Evolutionary conservation across 2,888 invertebrate genomes (phyloP), one percentile per base, ranked within the genome.

Genomic region (Heteropelma amictum): DNA sequence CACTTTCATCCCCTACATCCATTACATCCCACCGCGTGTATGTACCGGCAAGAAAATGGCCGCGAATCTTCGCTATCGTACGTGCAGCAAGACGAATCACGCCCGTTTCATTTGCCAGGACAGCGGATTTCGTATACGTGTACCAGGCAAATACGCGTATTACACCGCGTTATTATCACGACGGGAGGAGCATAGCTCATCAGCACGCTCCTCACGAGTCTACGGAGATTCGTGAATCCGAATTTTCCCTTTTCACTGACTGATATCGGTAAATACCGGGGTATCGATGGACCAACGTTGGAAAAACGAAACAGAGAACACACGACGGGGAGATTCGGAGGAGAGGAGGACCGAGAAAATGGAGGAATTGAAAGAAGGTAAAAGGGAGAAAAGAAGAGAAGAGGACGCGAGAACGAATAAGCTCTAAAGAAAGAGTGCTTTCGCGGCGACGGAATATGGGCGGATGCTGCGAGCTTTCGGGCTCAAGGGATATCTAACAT

Each of bases 201-300:
- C 68, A 61, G 40, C n/a, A n/a, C n/a, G n/a, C 58, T 30, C 38
- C 61, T 56, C 58, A 19, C 61, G 30, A 61, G 42, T n/a, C 60
- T 33, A 28, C 58, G 49, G 61, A 75, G 72, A 75, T 77, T 75
- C 74, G 75, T 76, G 76, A 77, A 77, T 79, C 76, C 74, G 74
- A 79, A 79, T 77, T 78, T 74, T 63, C 56, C 49, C 69, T 74
- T 40, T 69, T 74, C n/a, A n/a, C n/a, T n/a, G n/a, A 74, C 76
- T 78, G 76, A 78, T 78, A 76, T 76, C 68, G n/a, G n/a, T n/a
- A n/a, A n/a, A 74, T 58, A 54, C 51, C 54, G 56, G 76, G 69
- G 68, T n/a, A 78, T 73, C 69, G 73, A 74, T 78, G 76, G 74
- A 61, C 74, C 47, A 70, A 61, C 54, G 64, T 60, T 49, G 26